Percentiles rank a stretch among this genome's conserved stretches.
Conservation (phyloP, 2,797 vertebrate species). For the Rhinoraja longicauda region DNA sequence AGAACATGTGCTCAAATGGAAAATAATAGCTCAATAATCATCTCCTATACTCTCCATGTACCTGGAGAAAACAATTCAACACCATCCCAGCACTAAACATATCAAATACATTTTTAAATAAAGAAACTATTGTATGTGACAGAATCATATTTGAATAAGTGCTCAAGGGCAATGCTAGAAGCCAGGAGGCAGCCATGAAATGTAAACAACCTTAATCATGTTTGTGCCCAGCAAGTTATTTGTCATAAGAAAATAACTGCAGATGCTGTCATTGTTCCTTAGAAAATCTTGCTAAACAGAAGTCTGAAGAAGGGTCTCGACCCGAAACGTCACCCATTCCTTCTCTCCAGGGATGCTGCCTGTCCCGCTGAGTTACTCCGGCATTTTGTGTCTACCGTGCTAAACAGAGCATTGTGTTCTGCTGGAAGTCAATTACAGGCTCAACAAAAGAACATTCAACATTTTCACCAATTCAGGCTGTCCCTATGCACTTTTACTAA, state of each 20-base stretch:
- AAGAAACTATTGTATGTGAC: background rate
- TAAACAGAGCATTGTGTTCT: background rate
- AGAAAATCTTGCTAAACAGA: background rate
- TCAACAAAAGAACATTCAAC: background rate
- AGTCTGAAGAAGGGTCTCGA: no score
- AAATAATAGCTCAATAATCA: background rate
- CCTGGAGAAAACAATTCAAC: background rate
- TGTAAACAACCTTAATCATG: background rate
- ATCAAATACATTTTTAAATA: no score
- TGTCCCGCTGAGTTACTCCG: no score
- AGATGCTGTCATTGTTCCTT: background rate
- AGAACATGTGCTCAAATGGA: background rate
- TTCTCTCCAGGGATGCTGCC: no score
- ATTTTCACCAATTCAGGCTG: background rate
- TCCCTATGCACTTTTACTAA: background rate
- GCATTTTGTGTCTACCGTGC: no score
- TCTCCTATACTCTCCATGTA: background rate
- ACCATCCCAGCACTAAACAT: background rate
- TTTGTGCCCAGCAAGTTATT: background rate
- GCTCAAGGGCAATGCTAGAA: background rate
- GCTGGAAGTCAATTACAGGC: background rate
- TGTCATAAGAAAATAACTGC: no score
- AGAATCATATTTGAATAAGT: background rate
- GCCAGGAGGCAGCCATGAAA: background rate
- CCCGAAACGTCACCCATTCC: no score